phyloP scores from a whole-genome alignment of 64 coral and sea anemone genomes.

The Dendronephthya gigantea region DNA sequence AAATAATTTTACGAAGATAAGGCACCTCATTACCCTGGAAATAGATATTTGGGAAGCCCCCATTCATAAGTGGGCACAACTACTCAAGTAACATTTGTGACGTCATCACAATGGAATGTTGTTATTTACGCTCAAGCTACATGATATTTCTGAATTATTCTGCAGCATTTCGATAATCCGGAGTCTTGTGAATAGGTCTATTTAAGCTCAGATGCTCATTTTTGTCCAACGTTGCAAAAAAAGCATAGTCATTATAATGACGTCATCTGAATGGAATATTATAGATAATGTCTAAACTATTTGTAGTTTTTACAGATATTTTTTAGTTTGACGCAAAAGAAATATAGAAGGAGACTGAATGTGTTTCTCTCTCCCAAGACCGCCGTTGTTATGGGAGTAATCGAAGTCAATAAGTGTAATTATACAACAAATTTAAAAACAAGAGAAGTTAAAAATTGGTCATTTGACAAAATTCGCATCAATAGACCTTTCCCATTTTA shows the following conservation, averaged over 20 bases:
- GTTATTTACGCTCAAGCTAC: background rate
- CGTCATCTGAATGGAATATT: conserved; percentile 8
- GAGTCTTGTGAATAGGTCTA: background rate
- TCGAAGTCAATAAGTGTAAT: too few relatives aligned
- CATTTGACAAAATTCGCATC: too few relatives aligned
- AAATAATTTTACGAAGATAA: too few relatives aligned
- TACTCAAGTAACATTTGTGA: background rate
- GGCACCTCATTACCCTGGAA: too few relatives aligned
- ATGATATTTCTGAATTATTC: background rate
- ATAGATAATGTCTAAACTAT: background rate
- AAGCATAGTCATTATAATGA: background rate
- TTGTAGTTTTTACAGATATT: background rate
- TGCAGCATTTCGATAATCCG: background rate
- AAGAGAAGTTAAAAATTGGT: too few relatives aligned
- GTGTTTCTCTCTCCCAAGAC: too few relatives aligned
- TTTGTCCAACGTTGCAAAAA: background rate
- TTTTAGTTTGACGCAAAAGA: background rate
- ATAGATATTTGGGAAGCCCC: background rate
- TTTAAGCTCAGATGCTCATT: background rate
- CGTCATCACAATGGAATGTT: conserved; percentile 10
- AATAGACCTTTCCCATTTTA: too few relatives aligned
- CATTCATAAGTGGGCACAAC: conserved; percentile 5
- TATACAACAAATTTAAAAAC: too few relatives aligned
- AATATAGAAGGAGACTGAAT: too few relatives aligned
- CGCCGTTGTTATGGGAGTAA: too few relatives aligned